Evolutionary conservation across 2,888 invertebrate species (phyloP).

Genomic region (Phyto melanocephala): DNA sequence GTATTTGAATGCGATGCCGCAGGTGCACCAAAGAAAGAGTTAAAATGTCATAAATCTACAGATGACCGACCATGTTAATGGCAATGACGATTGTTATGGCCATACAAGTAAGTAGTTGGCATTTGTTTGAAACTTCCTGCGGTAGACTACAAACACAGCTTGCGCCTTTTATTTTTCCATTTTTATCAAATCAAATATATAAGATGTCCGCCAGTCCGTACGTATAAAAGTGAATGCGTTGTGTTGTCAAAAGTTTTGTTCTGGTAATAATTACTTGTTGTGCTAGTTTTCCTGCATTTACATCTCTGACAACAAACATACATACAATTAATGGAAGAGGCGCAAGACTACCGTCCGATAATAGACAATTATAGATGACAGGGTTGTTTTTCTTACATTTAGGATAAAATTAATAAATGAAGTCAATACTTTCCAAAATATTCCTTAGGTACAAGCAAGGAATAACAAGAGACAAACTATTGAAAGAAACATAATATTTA

Average conservation of each 20-base stretch:
- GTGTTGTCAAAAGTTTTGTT: constrained; percentile 2
- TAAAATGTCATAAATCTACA: constrained; percentile 59
- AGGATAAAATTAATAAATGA: no score
- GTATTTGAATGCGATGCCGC: constrained; percentile 48
- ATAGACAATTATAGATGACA: not conserved
- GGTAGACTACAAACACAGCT: constrained; percentile 23
- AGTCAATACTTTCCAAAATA: no score
- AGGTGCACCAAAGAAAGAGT: constrained; percentile 58
- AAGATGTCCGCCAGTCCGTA: not conserved
- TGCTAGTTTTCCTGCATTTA: not conserved
- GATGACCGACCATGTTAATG: constrained; percentile 49
- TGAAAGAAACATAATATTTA: no score
- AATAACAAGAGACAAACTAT: no score
- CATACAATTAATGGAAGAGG: no score
- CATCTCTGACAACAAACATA: not conserved
- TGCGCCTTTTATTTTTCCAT: not conserved
- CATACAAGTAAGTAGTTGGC: constrained; percentile 5
- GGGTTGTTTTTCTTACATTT: not conserved
- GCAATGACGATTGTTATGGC: constrained; percentile 22
- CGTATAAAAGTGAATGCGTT: not conserved
- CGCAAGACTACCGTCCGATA: not conserved
- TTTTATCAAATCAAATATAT: not conserved
- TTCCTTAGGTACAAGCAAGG: no score
- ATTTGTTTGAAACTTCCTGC: constrained; percentile 37
- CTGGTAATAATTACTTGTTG: constrained; percentile 26